Evolutionary conservation across 2,113 vertebrate genomes (phyloP).

Genomic region (Andinoacara biseriatus): DNA sequence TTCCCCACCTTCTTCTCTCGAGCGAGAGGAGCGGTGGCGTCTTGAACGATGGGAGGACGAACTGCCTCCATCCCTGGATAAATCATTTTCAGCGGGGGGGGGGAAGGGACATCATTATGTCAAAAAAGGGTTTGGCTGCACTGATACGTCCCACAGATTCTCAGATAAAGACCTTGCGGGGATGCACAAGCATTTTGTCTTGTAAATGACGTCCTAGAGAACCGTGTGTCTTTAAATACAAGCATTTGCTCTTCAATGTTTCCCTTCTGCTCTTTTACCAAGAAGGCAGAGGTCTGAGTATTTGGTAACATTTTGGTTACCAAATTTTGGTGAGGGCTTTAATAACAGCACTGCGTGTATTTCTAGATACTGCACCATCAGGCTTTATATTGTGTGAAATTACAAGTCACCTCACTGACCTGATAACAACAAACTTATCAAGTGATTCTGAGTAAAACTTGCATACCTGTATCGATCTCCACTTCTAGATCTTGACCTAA

Average conservation of each 20-base stretch:
- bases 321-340: background rate
- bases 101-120: background rate
- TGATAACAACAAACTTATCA: background rate
- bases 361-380: background rate
- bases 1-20: conserved; percentile 74
- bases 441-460: background rate
- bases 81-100: background rate
- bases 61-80: conserved; percentile 77
- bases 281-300: background rate
- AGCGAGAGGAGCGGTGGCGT: conserved; percentile 77
- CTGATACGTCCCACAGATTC: background rate
- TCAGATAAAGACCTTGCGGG: background rate
- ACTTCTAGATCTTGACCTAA: conserved; percentile 81
- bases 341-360: background rate
- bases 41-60: conserved; percentile 80
- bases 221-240: background rate
- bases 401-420: background rate
- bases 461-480: conserved; percentile 80
- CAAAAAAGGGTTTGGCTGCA: background rate
- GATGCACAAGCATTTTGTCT: background rate
- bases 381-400: background rate
- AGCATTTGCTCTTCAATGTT: background rate
- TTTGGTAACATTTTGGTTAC: background rate
- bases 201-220: background rate
- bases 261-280: background rate